phyloP scores from a whole-genome alignment of 1,140 invertebrate genomes.

The Hypsibius dujardini region DNA sequence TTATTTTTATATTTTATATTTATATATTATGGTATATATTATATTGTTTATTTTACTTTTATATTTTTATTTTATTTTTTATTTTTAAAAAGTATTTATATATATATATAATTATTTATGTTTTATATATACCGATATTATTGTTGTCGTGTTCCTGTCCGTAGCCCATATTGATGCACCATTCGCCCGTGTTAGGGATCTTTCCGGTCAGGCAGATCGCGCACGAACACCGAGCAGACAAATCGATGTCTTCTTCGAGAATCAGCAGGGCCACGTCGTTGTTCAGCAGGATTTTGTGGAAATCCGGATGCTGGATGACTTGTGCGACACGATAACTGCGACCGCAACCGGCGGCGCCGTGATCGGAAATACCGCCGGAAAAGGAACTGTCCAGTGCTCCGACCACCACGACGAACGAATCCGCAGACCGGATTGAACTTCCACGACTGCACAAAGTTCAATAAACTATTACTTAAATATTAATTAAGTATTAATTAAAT shows the following conservation, averaged over 20 bases:
- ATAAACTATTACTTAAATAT: not conserved
- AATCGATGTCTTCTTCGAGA: conserved; percentile 34
- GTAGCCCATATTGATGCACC: conserved; percentile 5
- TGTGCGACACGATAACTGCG: conserved; percentile 36
- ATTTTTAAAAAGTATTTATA: too few relatives aligned
- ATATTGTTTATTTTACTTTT: too few relatives aligned
- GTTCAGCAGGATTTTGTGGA: conserved; percentile 50
- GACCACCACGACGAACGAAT: not conserved
- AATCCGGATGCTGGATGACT: conserved; percentile 47
- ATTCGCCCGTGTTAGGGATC: not conserved
- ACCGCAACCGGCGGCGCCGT: not conserved
- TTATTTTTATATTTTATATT: too few relatives aligned
- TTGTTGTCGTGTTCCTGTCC: conserved; percentile 1
- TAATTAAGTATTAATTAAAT: not conserved
- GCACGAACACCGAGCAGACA: not conserved
- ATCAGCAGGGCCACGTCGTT: conserved; percentile 61
- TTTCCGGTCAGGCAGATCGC: not conserved
- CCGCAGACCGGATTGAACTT: not conserved
- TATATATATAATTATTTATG: too few relatives aligned
- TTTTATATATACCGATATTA: too few relatives aligned
- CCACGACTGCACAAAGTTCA: not conserved
- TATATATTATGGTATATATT: too few relatives aligned
- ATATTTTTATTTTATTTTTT: too few relatives aligned
- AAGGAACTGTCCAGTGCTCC: not conserved
- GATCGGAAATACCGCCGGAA: not conserved